Base-by-base conservation (phyloP, 1,140 invertebrate genomes). In the Spodoptera litura region DNA sequence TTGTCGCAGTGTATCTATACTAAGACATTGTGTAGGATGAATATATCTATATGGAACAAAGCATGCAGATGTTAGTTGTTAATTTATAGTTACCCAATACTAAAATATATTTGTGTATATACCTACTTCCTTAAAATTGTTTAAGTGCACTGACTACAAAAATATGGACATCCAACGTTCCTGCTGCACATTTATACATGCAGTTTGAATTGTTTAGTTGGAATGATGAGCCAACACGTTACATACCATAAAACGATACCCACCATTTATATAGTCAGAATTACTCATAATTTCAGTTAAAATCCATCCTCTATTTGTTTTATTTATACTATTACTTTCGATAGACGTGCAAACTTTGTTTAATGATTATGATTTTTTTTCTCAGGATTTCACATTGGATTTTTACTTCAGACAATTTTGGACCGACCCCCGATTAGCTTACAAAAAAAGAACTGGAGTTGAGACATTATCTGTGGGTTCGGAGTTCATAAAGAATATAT, bases 391-490 rank as follows among this genome's bases (percentile, higher is more conserved):
- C 95, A 99, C 99, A 79, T 95, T 99, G 96, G 99, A 99, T 96
- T 99, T 99, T 96, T 99, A 99, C 96, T 99, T 99, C 96, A 97
- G 99, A 93, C 99, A 99, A 96, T 98, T 98, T 95, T 99, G 99
- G 99, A 98, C 97, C 90, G 99, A 99, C 95, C 98, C 98, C 82
- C 96, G 99, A 88, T 96, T 99, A 91, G 97, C 97, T 80, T 99
- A 99, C 95, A 97, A 97, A 94, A 97, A 98, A 94, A 95, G 97
- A 90, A 96, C 96, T 56, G 97, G 97, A 78, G 97, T 98, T 79
- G 97, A 98, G 92, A 98, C 97, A 82, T 95, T 99, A 81, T 98
- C 97, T 84, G 98, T 98, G 84, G 98, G 97, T 84, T 99, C 97
- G 85, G 99, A 98, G 95, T 99, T 98, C 95, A 98, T 99, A 93